Percentiles rank a stretch among this genome's conserved stretches.
These are phyloP conservation scores for Bombylius discolor DNA, from an alignment of 2,888 invertebrate genomes.

Conservation along the genomic window DNA sequence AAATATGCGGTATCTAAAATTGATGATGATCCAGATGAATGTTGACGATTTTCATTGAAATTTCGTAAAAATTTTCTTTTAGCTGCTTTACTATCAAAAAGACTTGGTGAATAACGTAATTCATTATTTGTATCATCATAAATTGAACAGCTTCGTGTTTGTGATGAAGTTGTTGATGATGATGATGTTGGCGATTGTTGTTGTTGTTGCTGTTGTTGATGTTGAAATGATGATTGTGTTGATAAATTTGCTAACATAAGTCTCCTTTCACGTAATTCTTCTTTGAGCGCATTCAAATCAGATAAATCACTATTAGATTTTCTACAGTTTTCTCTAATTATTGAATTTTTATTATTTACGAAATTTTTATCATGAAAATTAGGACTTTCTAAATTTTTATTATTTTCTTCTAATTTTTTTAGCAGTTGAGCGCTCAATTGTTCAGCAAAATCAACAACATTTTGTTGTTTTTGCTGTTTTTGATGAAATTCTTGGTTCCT, in stretches of 20 bases:
- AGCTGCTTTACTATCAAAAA: conserved; percentile 23
- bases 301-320: conserved; percentile 20
- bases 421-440: conserved; percentile 68
- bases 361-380: conserved; percentile 5
- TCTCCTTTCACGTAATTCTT: conserved; percentile 34
- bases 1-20: conserved; percentile 33
- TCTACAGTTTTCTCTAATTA: neutral
- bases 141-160: conserved; percentile 30
- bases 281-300: conserved; percentile 29
- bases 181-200: conserved; percentile 32
- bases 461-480: conserved; percentile 36
- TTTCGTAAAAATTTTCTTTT: conserved; percentile 7
- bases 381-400: neutral
- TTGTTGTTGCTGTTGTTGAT: conserved; percentile 21
- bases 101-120: conserved; percentile 23
- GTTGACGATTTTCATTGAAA: conserved; percentile 5
- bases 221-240: conserved; percentile 31
- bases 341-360: no score
- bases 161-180: conserved; percentile 26
- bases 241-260: conserved; percentile 35
- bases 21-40: conserved; percentile 20
- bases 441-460: conserved; percentile 67
- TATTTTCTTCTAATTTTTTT: conserved; percentile 53
- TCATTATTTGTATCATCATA: conserved; percentile 28
- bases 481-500: neutral